Evolutionary conservation across 2,888 invertebrate species (phyloP).

Genomic region (Maniola hyperantus): DNA sequence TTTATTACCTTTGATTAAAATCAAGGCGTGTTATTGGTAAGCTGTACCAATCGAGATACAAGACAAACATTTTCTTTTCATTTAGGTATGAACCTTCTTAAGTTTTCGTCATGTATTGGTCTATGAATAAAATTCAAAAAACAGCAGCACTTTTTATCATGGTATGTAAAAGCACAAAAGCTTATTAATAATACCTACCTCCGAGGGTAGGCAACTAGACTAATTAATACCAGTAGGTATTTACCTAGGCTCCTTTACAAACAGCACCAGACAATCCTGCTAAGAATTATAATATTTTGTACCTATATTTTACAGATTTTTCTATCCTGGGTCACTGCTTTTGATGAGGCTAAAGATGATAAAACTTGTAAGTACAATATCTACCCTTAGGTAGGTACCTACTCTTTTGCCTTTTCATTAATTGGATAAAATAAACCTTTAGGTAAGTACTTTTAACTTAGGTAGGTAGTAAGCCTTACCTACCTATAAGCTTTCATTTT

Average conservation of each 20-base stretch:
- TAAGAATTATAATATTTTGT: no score
- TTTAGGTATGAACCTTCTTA: slow-evolving; percentile 12
- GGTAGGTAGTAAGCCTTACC: no score
- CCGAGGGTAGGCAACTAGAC: no score
- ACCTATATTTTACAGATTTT: slow-evolving; percentile 42
- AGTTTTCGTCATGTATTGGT: slow-evolving; percentile 30
- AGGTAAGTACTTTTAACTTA: no score
- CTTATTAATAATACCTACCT: no score
- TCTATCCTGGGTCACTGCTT: slow-evolving; percentile 42
- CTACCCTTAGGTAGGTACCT: background rate
- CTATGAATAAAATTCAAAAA: slow-evolving; percentile 39
- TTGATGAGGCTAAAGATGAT: slow-evolving; percentile 45
- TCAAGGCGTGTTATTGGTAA: slow-evolving; percentile 51
- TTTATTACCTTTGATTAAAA: slow-evolving; percentile 50
- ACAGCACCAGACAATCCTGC: no score
- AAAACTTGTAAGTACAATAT: slow-evolving; percentile 49
- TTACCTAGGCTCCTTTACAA: no score
- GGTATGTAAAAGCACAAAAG: slow-evolving; percentile 16
- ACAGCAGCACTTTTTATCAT: slow-evolving; percentile 53
- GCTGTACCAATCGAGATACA: background rate
- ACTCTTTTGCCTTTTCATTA: background rate
- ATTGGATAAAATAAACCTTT: no score
- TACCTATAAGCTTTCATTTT: no score
- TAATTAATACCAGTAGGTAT: no score
- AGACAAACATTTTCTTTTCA: background rate